Evolutionary conservation across 2,797 vertebrate species (phyloP).

Genomic region (Poecilia velifera): DNA sequence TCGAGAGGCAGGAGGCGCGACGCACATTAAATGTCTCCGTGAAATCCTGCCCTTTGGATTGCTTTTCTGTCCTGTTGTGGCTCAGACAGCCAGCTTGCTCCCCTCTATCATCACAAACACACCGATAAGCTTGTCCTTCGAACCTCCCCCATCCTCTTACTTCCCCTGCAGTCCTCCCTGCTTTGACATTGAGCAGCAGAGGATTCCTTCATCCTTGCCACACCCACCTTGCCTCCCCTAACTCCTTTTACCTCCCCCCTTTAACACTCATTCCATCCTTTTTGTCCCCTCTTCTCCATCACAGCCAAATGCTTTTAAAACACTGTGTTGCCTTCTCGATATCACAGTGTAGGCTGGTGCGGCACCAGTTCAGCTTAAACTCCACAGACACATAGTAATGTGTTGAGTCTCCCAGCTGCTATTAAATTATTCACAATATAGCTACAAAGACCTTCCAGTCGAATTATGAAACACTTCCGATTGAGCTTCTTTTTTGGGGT

Average conservation of each 20-base stretch:
- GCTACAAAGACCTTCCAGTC: slow-evolving; percentile 29
- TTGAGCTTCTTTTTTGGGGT: slow-evolving; percentile 4
- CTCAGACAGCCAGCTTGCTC: slow-evolving; percentile 28
- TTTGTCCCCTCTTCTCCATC: slow-evolving; percentile 39
- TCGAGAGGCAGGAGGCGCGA: slow-evolving; percentile 17
- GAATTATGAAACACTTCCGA: not conserved
- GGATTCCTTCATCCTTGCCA: slow-evolving; percentile 58
- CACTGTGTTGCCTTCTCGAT: slow-evolving; percentile 53
- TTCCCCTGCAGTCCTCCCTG: slow-evolving; percentile 51
- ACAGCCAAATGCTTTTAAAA: slow-evolving; percentile 71
- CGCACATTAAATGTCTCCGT: slow-evolving; percentile 15
- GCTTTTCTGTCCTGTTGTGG: slow-evolving; percentile 64
- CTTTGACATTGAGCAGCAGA: slow-evolving; percentile 71
- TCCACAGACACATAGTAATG: slow-evolving; percentile 39
- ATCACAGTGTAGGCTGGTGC: slow-evolving; percentile 49
- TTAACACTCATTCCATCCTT: slow-evolving; percentile 5
- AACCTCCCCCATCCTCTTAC: slow-evolving; percentile 49
- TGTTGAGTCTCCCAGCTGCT: slow-evolving; percentile 43
- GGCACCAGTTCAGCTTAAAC: slow-evolving; percentile 39
- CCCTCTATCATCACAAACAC: slow-evolving; percentile 56
- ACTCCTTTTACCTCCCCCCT: slow-evolving; percentile 26
- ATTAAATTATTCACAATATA: slow-evolving; percentile 56
- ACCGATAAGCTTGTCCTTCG: slow-evolving; percentile 60
- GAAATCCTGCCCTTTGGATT: slow-evolving; percentile 39
- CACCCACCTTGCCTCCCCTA: slow-evolving; percentile 44